phyloP scores from a whole-genome alignment of 2,797 vertebrate species.

The Neopelma chrysocephalum region DNA sequence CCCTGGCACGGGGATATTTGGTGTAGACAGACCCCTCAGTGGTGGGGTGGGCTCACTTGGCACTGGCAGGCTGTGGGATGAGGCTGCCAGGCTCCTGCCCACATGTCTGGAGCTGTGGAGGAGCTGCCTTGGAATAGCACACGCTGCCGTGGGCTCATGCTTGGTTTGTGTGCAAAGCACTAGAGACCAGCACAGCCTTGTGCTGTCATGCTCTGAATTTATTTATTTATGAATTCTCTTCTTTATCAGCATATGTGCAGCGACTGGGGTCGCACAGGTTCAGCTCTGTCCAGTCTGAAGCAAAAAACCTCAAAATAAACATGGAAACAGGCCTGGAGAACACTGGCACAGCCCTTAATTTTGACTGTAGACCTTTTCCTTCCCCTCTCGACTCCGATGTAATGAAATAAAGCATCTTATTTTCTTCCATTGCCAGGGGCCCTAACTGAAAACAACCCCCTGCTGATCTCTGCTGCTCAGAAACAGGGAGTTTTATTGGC shows the following conservation, averaged over 20 bases:
- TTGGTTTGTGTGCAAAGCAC: background rate
- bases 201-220: background rate
- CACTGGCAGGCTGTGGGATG: background rate
- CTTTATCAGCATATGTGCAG: background rate
- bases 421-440: constrained; percentile 65
- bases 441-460: constrained; percentile 63
- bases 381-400: background rate
- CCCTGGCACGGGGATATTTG: fast-evolving
- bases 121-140: background rate
- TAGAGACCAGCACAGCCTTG: background rate
- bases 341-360: constrained; percentile 14
- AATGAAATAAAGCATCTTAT: constrained; percentile 69
- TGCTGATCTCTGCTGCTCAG: constrained; percentile 61
- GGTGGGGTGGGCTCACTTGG: background rate
- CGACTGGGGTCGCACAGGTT: background rate
- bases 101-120: background rate
- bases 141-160: background rate
- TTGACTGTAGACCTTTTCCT: constrained; percentile 49
- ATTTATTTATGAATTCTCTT: constrained; percentile 1
- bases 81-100: background rate
- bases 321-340: background rate
- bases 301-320: constrained; percentile 21
- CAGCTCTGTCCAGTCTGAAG: background rate
- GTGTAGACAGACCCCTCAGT: background rate
- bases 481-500: constrained; percentile 68